A percentile compares a stretch with the other conserved stretches of the same genome.
Conservation (phyloP, 2,797 vertebrate genomes). For the Urophycis tenuis region DNA sequence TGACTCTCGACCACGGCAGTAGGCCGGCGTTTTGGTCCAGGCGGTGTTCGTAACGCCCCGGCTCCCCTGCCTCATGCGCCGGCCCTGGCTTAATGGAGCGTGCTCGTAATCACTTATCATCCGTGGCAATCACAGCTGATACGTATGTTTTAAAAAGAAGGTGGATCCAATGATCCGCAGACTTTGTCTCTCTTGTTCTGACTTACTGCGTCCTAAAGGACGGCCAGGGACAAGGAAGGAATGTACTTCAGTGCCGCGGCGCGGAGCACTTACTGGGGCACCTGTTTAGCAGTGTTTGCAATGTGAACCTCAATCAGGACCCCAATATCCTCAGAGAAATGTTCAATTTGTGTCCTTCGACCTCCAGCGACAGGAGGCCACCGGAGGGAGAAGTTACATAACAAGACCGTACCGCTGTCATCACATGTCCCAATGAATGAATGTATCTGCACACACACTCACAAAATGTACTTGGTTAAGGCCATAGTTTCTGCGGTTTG, state of each 20-base stretch:
- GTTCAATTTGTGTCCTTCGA: not conserved
- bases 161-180: slow-evolving; percentile 37
- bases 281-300: not conserved
- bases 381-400: not conserved
- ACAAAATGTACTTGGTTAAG: not conserved
- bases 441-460: not conserved
- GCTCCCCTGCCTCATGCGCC: slow-evolving; percentile 51
- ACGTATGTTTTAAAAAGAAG: slow-evolving; percentile 48
- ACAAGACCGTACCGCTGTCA: not conserved
- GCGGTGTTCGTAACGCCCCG: slow-evolving; percentile 48
- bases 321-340: not conserved
- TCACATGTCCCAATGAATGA: not conserved
- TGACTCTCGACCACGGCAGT: slow-evolving; percentile 29
- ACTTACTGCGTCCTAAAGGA: slow-evolving; percentile 30
- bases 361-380: not conserved
- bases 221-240: slow-evolving; percentile 4
- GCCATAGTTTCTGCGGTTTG: not conserved
- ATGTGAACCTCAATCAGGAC: not conserved
- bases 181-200: slow-evolving; percentile 33
- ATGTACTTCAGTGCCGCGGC: not conserved
- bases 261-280: not conserved
- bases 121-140: slow-evolving; percentile 58
- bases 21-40: slow-evolving; percentile 31
- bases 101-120: slow-evolving; percentile 62
- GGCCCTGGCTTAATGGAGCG: slow-evolving; percentile 58